phyloP scores from a whole-genome alignment of 2,113 vertebrate genomes.

The Uria aalge region DNA sequence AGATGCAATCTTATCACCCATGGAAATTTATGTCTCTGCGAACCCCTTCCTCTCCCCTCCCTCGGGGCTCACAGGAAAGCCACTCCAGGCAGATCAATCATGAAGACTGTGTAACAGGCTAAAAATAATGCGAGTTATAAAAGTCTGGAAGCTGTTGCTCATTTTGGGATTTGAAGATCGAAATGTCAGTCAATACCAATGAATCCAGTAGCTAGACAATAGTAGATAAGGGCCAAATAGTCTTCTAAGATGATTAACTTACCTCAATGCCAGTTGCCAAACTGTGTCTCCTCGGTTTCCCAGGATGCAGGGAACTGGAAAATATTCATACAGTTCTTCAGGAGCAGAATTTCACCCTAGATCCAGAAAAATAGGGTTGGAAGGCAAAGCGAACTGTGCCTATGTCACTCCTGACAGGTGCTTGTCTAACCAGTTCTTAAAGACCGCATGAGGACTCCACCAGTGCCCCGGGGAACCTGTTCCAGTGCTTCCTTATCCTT shows the following conservation, averaged over 20 bases:
- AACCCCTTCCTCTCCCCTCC: constrained; percentile 26
- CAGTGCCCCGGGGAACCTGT: not conserved
- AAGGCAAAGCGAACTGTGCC: not conserved
- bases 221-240: not conserved
- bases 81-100: constrained; percentile 59
- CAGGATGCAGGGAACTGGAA: not conserved
- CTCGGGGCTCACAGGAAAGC: constrained; percentile 27
- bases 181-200: not conserved
- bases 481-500: not conserved
- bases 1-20: constrained; percentile 62
- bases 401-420: not conserved
- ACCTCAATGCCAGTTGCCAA: not conserved
- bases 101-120: constrained; percentile 60
- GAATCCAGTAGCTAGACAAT: not conserved
- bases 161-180: constrained; percentile 24
- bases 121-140: constrained; percentile 67
- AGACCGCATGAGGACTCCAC: not conserved
- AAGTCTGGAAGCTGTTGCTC: constrained; percentile 59
- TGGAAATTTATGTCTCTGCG: constrained; percentile 57
- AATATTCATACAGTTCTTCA: not conserved
- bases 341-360: not conserved
- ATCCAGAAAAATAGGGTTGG: not conserved
- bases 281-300: not conserved
- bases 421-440: not conserved
- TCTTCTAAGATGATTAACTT: not conserved